These are phyloP conservation scores for Lutjanus campechanus DNA, from an alignment of 2,797 vertebrate genomes.

Conservation along the genomic window DNA sequence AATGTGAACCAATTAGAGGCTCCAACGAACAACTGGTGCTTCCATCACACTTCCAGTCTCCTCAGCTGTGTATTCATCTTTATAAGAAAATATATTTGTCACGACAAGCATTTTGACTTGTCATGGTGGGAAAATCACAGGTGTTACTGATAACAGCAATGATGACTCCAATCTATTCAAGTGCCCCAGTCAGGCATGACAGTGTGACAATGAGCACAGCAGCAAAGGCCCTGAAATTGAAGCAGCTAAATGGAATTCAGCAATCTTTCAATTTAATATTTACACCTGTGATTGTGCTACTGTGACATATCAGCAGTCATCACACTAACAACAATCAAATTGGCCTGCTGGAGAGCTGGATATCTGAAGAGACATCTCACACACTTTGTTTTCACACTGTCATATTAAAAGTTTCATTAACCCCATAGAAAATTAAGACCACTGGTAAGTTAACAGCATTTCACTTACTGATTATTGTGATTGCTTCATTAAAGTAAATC, in stretches of 20 bases:
- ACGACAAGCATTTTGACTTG: constrained; percentile 12
- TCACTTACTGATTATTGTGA: background rate
- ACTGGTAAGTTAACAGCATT: background rate
- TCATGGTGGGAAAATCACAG: background rate
- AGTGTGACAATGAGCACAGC: constrained; percentile 3
- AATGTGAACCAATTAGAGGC: background rate
- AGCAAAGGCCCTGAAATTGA: background rate
- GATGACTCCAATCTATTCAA: background rate
- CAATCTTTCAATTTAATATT: background rate
- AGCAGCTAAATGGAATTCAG: background rate
- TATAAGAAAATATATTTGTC: background rate
- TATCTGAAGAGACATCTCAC: background rate
- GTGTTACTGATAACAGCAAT: background rate
- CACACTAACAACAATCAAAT: background rate
- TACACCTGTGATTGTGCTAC: background rate
- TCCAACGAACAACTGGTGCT: background rate
- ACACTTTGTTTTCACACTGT: background rate
- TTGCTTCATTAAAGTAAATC: background rate
- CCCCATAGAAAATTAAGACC: background rate
- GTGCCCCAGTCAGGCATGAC: background rate
- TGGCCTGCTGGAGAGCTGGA: background rate
- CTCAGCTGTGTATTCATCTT: background rate
- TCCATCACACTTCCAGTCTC: background rate
- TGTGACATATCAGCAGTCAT: background rate
- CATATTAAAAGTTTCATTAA: constrained; percentile 1